A percentile compares a stretch with the other conserved stretches of the same genome.
These are phyloP conservation scores for Tyto alba DNA, from an alignment of 2,113 vertebrate genomes.

Conservation along the genomic window DNA sequence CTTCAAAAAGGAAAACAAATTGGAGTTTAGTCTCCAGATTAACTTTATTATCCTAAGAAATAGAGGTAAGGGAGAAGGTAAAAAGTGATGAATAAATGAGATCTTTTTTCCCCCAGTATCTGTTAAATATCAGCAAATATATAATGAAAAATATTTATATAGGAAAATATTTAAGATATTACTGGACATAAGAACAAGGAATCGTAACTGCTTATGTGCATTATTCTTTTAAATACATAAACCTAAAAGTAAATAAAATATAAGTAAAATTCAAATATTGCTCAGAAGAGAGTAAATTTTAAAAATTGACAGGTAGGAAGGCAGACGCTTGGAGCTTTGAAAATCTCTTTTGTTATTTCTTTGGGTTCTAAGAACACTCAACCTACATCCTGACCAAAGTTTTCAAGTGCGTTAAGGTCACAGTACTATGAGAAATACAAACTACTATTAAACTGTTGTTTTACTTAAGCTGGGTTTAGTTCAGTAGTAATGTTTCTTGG, in stretches of 20 bases:
- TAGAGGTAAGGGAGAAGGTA: background rate
- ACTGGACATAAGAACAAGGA: background rate
- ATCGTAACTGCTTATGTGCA: background rate
- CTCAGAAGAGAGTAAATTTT: background rate
- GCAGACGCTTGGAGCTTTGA: background rate
- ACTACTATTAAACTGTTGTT: background rate
- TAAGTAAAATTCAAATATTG: background rate
- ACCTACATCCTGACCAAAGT: background rate
- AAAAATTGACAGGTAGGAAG: background rate
- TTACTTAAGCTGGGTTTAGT: background rate
- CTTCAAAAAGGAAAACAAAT: background rate
- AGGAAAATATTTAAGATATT: background rate
- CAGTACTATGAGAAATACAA: background rate
- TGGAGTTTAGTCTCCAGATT: background rate
- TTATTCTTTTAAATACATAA: background rate
- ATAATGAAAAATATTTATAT: background rate
- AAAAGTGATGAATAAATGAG: background rate
- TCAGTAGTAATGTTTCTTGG: background rate
- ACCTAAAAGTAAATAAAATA: background rate
- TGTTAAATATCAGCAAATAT: background rate
- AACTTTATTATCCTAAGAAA: background rate
- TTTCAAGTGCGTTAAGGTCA: background rate
- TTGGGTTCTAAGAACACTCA: background rate
- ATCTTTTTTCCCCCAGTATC: background rate
- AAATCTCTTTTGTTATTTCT: background rate